Evolutionary conservation across 2,888 invertebrate genomes (phyloP), one percentile per base, ranked within the genome.

Genomic region (Luffia ferchaultella): DNA sequence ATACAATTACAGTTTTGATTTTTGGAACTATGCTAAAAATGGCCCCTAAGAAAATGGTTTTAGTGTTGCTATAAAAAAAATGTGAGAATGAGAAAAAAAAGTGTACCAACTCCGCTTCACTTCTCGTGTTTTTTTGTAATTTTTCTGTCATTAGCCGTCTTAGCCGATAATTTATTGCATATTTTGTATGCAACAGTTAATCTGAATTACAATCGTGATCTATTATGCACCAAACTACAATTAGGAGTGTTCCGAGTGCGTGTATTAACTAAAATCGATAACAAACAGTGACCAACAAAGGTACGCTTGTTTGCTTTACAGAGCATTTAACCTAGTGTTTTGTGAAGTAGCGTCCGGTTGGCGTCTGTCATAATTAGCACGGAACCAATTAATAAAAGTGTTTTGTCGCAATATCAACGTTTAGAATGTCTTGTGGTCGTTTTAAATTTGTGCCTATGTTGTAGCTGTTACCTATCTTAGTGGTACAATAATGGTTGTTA

Each of bases 121-220:
- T 82, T 79, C 76, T 82, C 76, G 80, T 82, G 83, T 83, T 83
- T 80, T 84, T 83, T 80, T 83, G 72, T 78, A 73, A 78, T 82
- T 80, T 82, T 82, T 72, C 80, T 84, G 79, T 83, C 82, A 84
- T 71, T 75, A 63, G 68, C 71, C 75, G 74, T 82, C 83, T 71
- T 75, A 63, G 68, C 71, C 75, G 74, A 76, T 80, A 78, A 79
- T 76, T 80, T 76, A 71, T 76, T 77, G 78, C 77, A 76, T 79
- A 76, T 75, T 78, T 82, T 76, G 73, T 74, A 73, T 77, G 80
- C 78, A 80, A 80, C 76, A 79, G 77, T 70, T 79, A 72, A 69
- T 76, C 76, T 72, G 75, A 75, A 68, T 72, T 62, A 68, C 64
- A 73, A 72, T 64, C 68, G 73, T 75, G 68, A 67, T 65, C 60